Base-by-base conservation (phyloP, 1,140 invertebrate genomes). In the Planococcus citri region DNA sequence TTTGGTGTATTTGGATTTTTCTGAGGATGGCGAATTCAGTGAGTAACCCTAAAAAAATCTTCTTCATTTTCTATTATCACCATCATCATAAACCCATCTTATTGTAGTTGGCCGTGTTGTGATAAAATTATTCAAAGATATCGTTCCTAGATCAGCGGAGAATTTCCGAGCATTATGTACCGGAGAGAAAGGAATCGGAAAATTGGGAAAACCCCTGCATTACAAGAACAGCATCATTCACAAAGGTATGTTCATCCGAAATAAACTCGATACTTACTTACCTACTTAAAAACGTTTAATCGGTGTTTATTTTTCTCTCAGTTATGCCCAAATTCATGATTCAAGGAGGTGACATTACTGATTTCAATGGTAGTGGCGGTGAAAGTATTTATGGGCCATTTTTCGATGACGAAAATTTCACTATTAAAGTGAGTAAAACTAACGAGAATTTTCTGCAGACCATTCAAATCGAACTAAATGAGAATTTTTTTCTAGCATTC, bases 381-480 rank as follows among this genome's bases (percentile, higher is more conserved):
- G 93, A 96, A 75, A 95, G 92, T 76, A 97, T 98, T 75, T 98
- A 97, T 79, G 95, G 94, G 12, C 78, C 81, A 0, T 83, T 83
- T 70, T 98, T 97, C 80, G 87, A 89, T 72, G 90, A 97, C 82
- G 95, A 98, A 82, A 92, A 91, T 77, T 95, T 95, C 77, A 77
- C 77, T 25, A 74, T 92, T 68, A 82, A 81, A 78, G 86, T 87
- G 79, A 74, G 60, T 64, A 64, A 64, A 64, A 27, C 4, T 58
- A 8, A 22, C 51, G 3, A n/a, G n/a, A 58, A 20, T 58, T 20
- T 58, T 17, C 4, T 8, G 21, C 21, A n/a, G 17, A n/a, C 21
- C 17, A 58, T n/a, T 58, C 17, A 58, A 8, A 8, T 22, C 6
- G 17, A 58, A 58, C 17, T 58, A n/a, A 4, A 58, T 12, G 14